Evolutionary conservation across 1,140 invertebrate species (phyloP), one percentile per base, ranked within the genome.

Genomic region (Lasioglossum baleicum): DNA sequence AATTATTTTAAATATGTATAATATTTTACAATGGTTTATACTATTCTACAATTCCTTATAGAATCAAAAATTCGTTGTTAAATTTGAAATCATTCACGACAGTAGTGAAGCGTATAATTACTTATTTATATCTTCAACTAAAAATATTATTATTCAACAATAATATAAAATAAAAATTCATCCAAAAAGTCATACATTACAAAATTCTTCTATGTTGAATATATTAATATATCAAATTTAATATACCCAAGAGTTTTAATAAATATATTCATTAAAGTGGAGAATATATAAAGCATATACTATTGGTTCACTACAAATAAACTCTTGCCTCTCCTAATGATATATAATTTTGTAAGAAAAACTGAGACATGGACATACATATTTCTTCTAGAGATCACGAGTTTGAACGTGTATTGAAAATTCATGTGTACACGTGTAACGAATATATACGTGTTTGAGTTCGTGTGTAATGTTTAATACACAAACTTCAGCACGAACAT

Each of bases 31-130:
- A 15, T 63, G 26, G 26, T 63, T 53, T 63, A 63, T 17, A 63
- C 10, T 35, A 31, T 63, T 35, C 15, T 35, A 35, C 26, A 35
- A 31, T 63, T 63, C 17, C 26, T 35, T 35, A 26, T 63, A 13
- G 61, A 63, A 63, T 63, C 31, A 63, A 63, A 63, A 63, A 63
- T 63, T 63, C 26, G 26, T 63, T 63, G 26, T 63, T 63, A 63
- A 35, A 35, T 63, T 63, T 22, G 10, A 61, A 61, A 31, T 61
- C 60, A 17, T 63, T 63, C 10, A 63, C 26, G 15, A 31, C 13
- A 22, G 4, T 35, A 26, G 26, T 63, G 26, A 63, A 63, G 26
- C 35, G 15, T 51, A 26, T 63, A 35, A 15, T 63, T 63, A 35
- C 1, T 61, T 61, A 63, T 5, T 35, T 63, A 13, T 26, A 61